Evolutionary conservation across 2,888 invertebrate species (phyloP).

Genomic region (Torymus texanus): DNA sequence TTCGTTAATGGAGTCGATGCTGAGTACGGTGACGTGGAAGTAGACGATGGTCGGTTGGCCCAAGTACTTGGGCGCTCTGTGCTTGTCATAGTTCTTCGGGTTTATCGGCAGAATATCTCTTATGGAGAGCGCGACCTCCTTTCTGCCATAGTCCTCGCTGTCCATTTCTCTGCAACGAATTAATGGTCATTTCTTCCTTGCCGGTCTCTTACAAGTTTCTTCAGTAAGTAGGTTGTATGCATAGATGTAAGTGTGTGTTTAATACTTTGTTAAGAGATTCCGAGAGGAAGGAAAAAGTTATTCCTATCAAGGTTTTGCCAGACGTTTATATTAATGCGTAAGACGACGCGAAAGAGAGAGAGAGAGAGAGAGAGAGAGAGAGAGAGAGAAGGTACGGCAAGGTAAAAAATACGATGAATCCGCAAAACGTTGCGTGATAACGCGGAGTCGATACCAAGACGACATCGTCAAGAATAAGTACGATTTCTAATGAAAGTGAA

Average conservation of each 20-base stretch:
- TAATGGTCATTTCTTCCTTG: too few species aligned
- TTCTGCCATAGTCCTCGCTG: constrained; percentile 71
- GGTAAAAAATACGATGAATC: constrained; percentile 22
- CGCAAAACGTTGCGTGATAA: constrained; percentile 8
- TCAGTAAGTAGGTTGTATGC: too few species aligned
- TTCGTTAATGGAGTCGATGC: constrained; percentile 95
- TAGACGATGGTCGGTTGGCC: constrained; percentile 92
- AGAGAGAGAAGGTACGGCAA: background rate
- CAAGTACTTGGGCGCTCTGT: constrained; percentile 89
- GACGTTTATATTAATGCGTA: too few species aligned
- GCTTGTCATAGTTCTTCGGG: constrained; percentile 92
- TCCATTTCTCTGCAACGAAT: constrained; percentile 70
- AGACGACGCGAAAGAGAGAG: background rate
- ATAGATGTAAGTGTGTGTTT: background rate
- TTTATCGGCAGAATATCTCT: constrained; percentile 89
- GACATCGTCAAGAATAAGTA: constrained; percentile 27
- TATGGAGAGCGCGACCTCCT: constrained; percentile 84
- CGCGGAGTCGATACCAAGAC: background rate
- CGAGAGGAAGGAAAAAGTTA: background rate
- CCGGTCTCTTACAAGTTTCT: too few species aligned
- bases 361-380: background rate
- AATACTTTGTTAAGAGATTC: background rate
- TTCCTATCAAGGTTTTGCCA: too few species aligned
- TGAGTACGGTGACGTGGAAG: constrained; percentile 92
- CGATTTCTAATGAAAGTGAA: constrained; percentile 48